phyloP scores from a whole-genome alignment of 1,140 invertebrate genomes.

The Drosophila littoralis region DNA sequence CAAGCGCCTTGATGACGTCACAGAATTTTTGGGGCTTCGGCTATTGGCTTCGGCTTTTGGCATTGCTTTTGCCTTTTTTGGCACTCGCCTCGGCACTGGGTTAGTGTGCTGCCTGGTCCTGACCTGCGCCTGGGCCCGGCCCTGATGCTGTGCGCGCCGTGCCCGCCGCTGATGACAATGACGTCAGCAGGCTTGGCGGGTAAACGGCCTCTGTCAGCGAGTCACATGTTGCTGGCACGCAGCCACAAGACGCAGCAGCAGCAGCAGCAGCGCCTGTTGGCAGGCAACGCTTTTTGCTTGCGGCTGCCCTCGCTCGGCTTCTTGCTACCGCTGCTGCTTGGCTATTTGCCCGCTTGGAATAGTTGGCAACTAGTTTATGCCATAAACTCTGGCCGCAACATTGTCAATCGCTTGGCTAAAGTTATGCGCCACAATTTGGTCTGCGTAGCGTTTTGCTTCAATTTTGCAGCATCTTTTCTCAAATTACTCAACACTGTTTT shows the following conservation, averaged over 20 bases:
- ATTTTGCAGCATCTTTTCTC: background rate
- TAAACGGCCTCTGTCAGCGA: conserved; percentile 77
- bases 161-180: conserved; percentile 52
- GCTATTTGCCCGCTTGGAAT: background rate
- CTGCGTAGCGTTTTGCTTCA: too few species aligned
- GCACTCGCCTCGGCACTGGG: conserved; percentile 44
- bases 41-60: conserved; percentile 1
- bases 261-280: conserved; percentile 51
- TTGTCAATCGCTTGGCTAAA: background rate
- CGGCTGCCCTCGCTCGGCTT: background rate
- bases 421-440: background rate
- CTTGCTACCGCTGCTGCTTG: background rate
- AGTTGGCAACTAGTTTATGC: background rate
- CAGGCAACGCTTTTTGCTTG: conserved; percentile 32
- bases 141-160: conserved; percentile 12
- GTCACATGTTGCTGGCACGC: conserved; percentile 73
- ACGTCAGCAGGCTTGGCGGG: conserved; percentile 72
- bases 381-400: background rate
- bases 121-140: conserved; percentile 34
- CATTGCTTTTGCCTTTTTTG: background rate
- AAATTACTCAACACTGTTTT: background rate
- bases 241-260: conserved; percentile 29
- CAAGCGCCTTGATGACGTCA: conserved; percentile 28
- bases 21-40: conserved; percentile 23
- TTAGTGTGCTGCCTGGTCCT: conserved; percentile 55